Base-by-base conservation (phyloP, 2,113 vertebrate genomes). In the Pterocles burchelli region DNA sequence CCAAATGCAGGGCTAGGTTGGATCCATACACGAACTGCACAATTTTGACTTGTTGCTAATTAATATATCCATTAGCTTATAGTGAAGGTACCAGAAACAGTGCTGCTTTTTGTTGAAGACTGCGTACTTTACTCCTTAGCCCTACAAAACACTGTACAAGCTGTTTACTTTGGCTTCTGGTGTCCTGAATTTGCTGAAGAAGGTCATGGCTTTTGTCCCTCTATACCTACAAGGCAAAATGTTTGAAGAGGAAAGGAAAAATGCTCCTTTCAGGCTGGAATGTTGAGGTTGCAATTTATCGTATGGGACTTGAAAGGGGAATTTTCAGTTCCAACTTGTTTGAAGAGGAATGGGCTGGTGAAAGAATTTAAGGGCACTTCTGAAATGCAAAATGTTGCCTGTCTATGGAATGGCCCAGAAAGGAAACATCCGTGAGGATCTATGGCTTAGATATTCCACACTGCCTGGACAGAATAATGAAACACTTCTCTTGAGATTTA, bases 401-500 rank as follows among this genome's bases (percentile, higher is more conserved):
- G 94, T 88, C 92, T 82, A 13, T 76, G 89, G 96, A 96, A 92
- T 61, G 58, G 83, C 52, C 89, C 83, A 83, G 90, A 97, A 97
- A 95, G 95, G 93, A 93, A 97, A 95, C 92, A 93, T 96, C 95
- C 90, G 4, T 92, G 96, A 97, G 95, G 95, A 97, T 97, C 97
- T 98, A 97, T 18, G 17, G 89, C 93, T 97, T 90, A 96, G 95
- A 90, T 97, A 97, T 96, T 98, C 87, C 67, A 81, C 74, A 25
- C 95, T 63, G 93, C 96, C 91, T 92, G 95, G 95, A 76, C 73
- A 92, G 96, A 97, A 96, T 98, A 98, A 98, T 98, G 98, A 98
- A 98, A 98, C 98, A 98, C 97, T 98, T 98, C 96, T 97, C 92
- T 21, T 24, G 95, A 96, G 94, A 97, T 98, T 98, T 98, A 97